Evolutionary conservation across 2,888 invertebrate species (phyloP).

Genomic region (Cistogaster globosa): DNA sequence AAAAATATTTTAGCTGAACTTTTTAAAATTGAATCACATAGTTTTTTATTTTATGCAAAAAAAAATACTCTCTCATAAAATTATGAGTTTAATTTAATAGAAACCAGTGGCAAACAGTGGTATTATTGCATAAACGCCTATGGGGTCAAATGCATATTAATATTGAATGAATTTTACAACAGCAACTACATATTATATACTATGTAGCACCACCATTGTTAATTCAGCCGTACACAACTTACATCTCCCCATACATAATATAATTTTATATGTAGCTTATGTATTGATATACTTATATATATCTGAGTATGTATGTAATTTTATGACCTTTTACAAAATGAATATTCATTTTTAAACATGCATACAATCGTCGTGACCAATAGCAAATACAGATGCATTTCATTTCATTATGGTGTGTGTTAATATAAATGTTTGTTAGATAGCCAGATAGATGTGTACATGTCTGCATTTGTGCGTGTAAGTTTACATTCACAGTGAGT

Average conservation of each 20-base stretch:
- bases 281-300: background rate
- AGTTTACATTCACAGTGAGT: background rate
- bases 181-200: background rate
- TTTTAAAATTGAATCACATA: conserved; percentile 52
- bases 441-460: conserved; percentile 18
- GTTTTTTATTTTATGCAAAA: conserved; percentile 10
- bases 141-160: conserved; percentile 69
- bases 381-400: conserved; percentile 49
- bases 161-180: conserved; percentile 63
- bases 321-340: conserved; percentile 61
- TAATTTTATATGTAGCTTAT: conserved; percentile 4
- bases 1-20: conserved; percentile 25
- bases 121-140: conserved; percentile 71
- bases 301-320: conserved; percentile 21
- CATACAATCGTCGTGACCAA: conserved; percentile 63
- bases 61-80: conserved; percentile 41
- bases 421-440: background rate
- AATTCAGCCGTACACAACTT: background rate
- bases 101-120: conserved; percentile 69
- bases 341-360: conserved; percentile 70
- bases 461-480: background rate
- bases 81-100: conserved; percentile 69
- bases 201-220: no score
- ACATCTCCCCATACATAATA: background rate
- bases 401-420: conserved; percentile 24